Base-by-base conservation (phyloP, 2,888 invertebrate species). In the Cryptocephalus moraei region DNA sequence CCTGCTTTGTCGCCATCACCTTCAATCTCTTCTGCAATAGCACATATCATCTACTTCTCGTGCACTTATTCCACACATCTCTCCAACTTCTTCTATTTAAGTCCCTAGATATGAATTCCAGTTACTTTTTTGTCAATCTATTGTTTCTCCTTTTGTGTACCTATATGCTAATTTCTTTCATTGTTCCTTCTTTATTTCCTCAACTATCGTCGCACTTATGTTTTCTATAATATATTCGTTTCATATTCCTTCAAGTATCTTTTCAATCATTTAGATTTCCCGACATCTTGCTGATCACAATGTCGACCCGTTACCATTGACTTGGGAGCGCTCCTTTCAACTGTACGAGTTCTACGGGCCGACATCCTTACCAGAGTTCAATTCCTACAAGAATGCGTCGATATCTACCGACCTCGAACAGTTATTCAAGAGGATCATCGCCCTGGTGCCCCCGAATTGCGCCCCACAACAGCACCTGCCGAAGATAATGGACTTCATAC, bases 321-420 rank as follows among this genome's bases (percentile, higher is more conserved):
- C 82, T 9, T 89, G 87, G 87, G 76, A 79, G 47, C 75, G 82
- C 54, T 84, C 85, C 0, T 81, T 84, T 58, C 81, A 86, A 62
- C 64, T 89, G 10, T 87, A 87, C 63, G 85, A 89, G 59, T 86
- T 88, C 59, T 91, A 87, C 66, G 82, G 82, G 50, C 91, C 91
- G 0, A 79, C 81, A 51, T 74, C 77, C 45, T 66, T 92, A 43
- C 93, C 93, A 1, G 89, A 86, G 59, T 84, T 91, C 62, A 89
- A 90, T 69, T 85, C 84, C 1, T 80, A 80, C 51, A 80, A 79
- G 64, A 74, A 81, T 9, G 78, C 82, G 33, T 86, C 86, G 1
- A 86, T 93, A n/a, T 79, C 84, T n/a, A 72, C 79, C 0, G 94
- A 94, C 61, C 84, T 86, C 33, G 88, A 90, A 62, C 76, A 76